Evolutionary conservation across 2,797 vertebrate genomes (phyloP).

Genomic region (Periparus ater): DNA sequence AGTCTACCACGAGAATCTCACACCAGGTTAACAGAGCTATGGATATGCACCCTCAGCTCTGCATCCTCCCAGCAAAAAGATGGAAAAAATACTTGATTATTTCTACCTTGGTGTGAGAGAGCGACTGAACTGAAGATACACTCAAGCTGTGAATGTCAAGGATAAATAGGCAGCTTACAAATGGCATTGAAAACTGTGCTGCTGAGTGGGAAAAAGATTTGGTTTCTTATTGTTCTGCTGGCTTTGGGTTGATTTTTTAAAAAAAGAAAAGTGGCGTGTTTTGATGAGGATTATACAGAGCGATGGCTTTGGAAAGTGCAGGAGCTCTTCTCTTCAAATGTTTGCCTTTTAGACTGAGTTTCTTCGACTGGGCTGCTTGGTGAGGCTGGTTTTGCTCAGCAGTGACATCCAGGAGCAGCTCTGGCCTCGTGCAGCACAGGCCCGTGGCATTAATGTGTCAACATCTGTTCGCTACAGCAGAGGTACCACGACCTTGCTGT

Average conservation of each 20-base stretch:
- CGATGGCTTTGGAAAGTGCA: not conserved
- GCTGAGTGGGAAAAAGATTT: not conserved
- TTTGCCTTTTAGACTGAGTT: not conserved
- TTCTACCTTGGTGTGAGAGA: not conserved
- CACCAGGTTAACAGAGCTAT: not conserved
- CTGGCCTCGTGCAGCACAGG: not conserved
- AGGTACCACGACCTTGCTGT: constrained; percentile 56
- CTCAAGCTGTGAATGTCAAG: constrained; percentile 11
- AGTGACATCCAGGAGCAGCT: not conserved
- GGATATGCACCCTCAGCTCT: not conserved
- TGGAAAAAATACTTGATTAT: not conserved
- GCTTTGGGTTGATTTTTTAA: not conserved
- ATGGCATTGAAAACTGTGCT: constrained; percentile 2
- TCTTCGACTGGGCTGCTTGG: not conserved
- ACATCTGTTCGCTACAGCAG: constrained; percentile 59
- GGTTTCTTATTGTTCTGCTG: constrained; percentile 7
- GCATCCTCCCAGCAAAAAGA: not conserved
- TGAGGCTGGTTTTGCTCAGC: not conserved
- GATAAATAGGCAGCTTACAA: constrained; percentile 42
- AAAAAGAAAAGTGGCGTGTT: not conserved
- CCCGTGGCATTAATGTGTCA: constrained; percentile 51
- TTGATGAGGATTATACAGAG: not conserved
- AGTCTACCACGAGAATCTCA: not conserved
- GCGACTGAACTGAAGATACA: not conserved
- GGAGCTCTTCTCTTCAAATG: not conserved